phyloP scores from a whole-genome alignment of 2,888 invertebrate genomes.

The Luperina nickerlii region DNA sequence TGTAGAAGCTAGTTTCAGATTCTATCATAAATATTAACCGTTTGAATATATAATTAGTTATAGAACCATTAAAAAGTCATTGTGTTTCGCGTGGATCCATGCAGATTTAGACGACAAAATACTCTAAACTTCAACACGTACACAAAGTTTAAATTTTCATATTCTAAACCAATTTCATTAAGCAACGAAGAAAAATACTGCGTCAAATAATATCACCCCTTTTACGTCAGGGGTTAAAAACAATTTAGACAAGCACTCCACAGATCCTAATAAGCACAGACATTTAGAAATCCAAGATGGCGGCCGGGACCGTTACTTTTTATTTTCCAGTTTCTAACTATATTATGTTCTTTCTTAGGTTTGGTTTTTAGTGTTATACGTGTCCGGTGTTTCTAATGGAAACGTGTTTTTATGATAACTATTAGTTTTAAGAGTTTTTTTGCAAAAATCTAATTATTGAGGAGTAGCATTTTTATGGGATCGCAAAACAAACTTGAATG shows the following conservation, averaged over 20 bases:
- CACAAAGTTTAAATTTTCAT: constrained; percentile 20
- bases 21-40: neutral
- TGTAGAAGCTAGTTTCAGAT: neutral
- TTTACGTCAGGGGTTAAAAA: constrained; percentile 45
- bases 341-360: constrained; percentile 23
- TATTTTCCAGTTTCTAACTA: constrained; percentile 49
- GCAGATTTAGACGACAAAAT: constrained; percentile 6
- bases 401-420: neutral
- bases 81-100: no score
- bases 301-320: constrained; percentile 48
- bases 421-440: neutral
- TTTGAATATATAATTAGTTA: no score
- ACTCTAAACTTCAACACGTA: neutral
- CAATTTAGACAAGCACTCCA: constrained; percentile 50
- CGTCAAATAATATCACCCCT: constrained; percentile 40
- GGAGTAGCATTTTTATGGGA: neutral
- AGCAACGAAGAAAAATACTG: constrained; percentile 20
- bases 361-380: constrained; percentile 30
- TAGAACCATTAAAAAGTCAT: no score
- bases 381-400: constrained; percentile 3
- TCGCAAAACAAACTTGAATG: neutral
- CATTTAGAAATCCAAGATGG: constrained; percentile 56
- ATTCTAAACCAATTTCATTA: constrained; percentile 18
- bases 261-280: constrained; percentile 57
- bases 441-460: neutral